Conservation (phyloP, 2,797 vertebrate species). For the Zalophus californianus region DNA sequence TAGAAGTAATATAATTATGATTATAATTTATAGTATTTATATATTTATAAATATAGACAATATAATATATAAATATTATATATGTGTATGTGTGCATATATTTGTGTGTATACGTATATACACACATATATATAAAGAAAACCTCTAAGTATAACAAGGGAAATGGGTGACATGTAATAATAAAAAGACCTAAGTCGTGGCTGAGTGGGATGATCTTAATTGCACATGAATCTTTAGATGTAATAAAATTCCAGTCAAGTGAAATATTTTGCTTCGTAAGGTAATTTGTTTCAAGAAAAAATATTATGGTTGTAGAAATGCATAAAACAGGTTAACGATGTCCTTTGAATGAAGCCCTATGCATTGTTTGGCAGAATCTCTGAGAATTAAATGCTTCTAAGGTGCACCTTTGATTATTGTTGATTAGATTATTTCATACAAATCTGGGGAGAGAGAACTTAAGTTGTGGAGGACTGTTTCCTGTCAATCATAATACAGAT, state of each 20-base stretch:
- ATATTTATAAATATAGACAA: too few species aligned
- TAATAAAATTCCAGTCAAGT: not conserved
- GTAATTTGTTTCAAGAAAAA: not conserved
- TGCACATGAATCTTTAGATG: not conserved
- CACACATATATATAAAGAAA: not conserved
- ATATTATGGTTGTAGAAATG: not conserved
- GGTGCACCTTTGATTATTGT: not conserved
- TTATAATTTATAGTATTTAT: too few species aligned
- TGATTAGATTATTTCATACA: not conserved
- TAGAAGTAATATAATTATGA: not conserved
- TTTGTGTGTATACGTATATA: not conserved
- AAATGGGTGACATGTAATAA: not conserved
- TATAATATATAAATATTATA: too few species aligned
- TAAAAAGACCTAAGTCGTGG: not conserved
- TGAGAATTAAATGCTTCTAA: not conserved
- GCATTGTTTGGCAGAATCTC: not conserved
- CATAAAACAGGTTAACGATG: not conserved
- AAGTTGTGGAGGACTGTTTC: not conserved
- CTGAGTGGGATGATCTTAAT: not conserved
- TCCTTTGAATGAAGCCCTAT: not conserved
- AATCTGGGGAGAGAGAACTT: not conserved
- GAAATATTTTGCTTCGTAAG: not conserved
- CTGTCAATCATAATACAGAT: not conserved
- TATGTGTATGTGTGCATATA: too few species aligned
- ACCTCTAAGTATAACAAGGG: not conserved